These are phyloP conservation scores for Fabriciana adippe DNA, from an alignment of 2,888 invertebrate genomes.

Conservation along the genomic window DNA sequence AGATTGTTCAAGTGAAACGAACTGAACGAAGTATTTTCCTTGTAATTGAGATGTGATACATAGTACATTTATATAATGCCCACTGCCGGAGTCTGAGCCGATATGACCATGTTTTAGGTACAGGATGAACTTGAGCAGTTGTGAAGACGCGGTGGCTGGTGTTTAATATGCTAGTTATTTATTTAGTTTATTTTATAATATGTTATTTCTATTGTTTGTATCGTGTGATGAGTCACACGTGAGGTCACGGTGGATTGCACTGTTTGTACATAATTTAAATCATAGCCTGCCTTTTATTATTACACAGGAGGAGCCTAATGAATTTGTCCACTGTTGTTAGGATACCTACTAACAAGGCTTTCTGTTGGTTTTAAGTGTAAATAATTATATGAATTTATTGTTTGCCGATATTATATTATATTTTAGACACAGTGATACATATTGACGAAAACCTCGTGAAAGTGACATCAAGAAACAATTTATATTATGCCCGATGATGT, in stretches of 20 bases:
- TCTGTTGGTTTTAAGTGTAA: background rate
- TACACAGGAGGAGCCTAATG: background rate
- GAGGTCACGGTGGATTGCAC: background rate
- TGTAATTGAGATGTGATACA: constrained; percentile 25
- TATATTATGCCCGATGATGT: too few species aligned
- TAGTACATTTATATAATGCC: constrained; percentile 3
- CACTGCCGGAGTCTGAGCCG: background rate
- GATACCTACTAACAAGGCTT: background rate
- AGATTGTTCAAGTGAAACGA: background rate
- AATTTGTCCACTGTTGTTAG: constrained; percentile 2
- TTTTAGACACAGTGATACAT: constrained; percentile 2
- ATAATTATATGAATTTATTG: constrained; percentile 9
- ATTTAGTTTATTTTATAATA: constrained; percentile 11
- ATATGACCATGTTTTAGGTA: background rate
- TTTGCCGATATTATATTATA: constrained; percentile 4
- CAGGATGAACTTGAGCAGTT: background rate
- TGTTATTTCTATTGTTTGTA: constrained; percentile 12
- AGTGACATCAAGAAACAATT: background rate
- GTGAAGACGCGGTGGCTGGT: background rate
- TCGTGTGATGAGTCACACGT: background rate
- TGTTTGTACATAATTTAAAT: constrained; percentile 15
- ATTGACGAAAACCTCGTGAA: constrained; percentile 5
- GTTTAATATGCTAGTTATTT: constrained; percentile 6
- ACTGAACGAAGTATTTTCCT: constrained; percentile 9
- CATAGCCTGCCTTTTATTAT: constrained; percentile 13